These are phyloP conservation scores for Mythimna loreyi DNA, from an alignment of 2,888 invertebrate species.

Conservation along the genomic window DNA sequence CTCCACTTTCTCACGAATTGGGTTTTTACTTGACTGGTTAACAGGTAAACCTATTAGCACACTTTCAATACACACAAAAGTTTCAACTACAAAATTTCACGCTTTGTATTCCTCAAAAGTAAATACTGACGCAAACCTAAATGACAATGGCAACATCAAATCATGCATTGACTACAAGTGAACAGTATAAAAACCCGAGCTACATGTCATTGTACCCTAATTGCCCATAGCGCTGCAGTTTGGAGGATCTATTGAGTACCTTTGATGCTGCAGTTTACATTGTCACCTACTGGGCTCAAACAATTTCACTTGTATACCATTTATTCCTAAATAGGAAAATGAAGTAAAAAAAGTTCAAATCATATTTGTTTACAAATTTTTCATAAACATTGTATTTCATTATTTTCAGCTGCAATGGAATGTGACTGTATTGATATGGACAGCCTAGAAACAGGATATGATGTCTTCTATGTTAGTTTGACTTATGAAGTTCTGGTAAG, in stretches of 20 bases:
- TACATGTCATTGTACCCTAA: too few relatives aligned
- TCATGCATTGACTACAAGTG: too few relatives aligned
- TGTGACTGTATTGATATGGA: constrained; percentile 80
- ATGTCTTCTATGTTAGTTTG: constrained; percentile 83
- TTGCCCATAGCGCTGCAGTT: too few relatives aligned
- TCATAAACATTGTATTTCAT: neutral
- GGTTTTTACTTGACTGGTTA: constrained; percentile 85
- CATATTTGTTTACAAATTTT: neutral
- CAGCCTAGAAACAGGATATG: constrained; percentile 84
- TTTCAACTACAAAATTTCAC: neutral
- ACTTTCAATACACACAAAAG: too few relatives aligned
- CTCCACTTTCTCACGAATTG: constrained; percentile 76
- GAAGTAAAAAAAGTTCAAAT: too few relatives aligned
- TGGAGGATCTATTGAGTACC: too few relatives aligned
- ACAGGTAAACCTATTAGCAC: constrained; percentile 75
- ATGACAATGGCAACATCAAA: too few relatives aligned
- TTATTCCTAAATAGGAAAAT: too few relatives aligned
- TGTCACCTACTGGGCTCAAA: too few relatives aligned
- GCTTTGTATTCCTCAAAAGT: neutral
- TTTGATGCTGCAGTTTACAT: too few relatives aligned
- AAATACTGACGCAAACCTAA: too few relatives aligned
- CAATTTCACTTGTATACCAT: too few relatives aligned
- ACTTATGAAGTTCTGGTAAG: constrained; percentile 84
- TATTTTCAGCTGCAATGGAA: constrained; percentile 84
- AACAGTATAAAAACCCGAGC: neutral